Evolutionary conservation across 1,140 invertebrate genomes (phyloP).

Genomic region (Acromyrmex heyeri): DNA sequence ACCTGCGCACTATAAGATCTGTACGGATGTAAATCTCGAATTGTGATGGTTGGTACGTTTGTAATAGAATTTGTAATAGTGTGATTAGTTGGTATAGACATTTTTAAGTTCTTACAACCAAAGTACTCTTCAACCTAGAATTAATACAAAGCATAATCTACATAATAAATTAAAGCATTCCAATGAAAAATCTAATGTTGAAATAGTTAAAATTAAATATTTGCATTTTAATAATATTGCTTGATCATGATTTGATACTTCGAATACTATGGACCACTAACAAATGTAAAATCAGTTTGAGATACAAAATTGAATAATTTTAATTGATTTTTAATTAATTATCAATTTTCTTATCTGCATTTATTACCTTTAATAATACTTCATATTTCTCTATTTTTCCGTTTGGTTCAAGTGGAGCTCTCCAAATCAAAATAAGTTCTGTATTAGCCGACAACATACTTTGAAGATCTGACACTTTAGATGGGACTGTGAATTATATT

Average conservation of each 20-base stretch:
- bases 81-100: neutral
- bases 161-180: neutral
- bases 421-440: conserved; percentile 50
- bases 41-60: neutral
- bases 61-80: neutral
- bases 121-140: conserved; percentile 16
- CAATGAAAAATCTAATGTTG: neutral
- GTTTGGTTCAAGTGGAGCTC: conserved; percentile 24
- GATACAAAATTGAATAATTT: neutral
- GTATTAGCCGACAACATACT: neutral
- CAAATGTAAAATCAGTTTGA: neutral
- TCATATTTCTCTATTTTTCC: conserved; percentile 62
- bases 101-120: conserved; percentile 7
- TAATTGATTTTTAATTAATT: neutral
- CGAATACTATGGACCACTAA: neutral
- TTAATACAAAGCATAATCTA: neutral
- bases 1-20: conserved; percentile 52
- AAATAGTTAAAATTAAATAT: neutral
- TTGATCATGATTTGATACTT: neutral
- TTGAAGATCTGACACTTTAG: conserved; percentile 33
- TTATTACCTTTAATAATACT: conserved; percentile 60
- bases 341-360: neutral
- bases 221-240: neutral
- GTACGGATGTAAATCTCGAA: conserved; percentile 61
- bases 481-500: conserved; percentile 54